Evolutionary conservation across 2,113 vertebrate genomes (phyloP).

Genomic region (Collichthys lucidus): DNA sequence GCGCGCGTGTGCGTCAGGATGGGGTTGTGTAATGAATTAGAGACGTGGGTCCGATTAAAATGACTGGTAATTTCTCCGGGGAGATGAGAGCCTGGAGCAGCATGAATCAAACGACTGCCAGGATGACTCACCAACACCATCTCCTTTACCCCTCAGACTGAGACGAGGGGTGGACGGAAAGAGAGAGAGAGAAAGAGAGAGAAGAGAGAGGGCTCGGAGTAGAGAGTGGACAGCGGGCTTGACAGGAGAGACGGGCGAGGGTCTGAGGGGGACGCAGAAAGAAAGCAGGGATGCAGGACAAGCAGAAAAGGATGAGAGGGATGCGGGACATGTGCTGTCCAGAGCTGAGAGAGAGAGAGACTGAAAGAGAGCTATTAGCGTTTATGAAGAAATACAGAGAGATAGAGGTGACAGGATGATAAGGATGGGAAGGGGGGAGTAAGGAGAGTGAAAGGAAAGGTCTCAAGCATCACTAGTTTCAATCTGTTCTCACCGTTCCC

Average conservation of each 20-base stretch:
- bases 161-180: slow-evolving; percentile 20
- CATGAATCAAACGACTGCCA: slow-evolving; percentile 82
- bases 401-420: slow-evolving; percentile 66
- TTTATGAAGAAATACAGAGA: slow-evolving; percentile 66
- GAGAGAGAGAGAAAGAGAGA: neutral
- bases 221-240: slow-evolving; percentile 39
- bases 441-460: slow-evolving; percentile 60
- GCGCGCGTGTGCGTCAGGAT: slow-evolving; percentile 53
- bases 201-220: slow-evolving; percentile 11
- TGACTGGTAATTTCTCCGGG: slow-evolving; percentile 88
- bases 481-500: slow-evolving; percentile 66
- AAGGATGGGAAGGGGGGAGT: slow-evolving; percentile 19
- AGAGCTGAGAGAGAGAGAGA: slow-evolving; percentile 32
- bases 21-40: slow-evolving; percentile 86
- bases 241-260: slow-evolving; percentile 14
- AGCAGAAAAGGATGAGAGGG: neutral
- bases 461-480: slow-evolving; percentile 76
- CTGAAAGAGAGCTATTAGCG: slow-evolving; percentile 57
- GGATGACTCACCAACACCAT: slow-evolving; percentile 78
- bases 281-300: slow-evolving; percentile 2
- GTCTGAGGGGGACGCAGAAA: neutral
- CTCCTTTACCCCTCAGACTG: slow-evolving; percentile 36
- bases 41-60: slow-evolving; percentile 87
- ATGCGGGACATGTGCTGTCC: slow-evolving; percentile 16
- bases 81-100: slow-evolving; percentile 79